A percentile compares a stretch with the other conserved stretches of the same genome.
Evolutionary conservation across 2,113 vertebrate genomes (phyloP).

Genomic region (Nanorana parkeri): DNA sequence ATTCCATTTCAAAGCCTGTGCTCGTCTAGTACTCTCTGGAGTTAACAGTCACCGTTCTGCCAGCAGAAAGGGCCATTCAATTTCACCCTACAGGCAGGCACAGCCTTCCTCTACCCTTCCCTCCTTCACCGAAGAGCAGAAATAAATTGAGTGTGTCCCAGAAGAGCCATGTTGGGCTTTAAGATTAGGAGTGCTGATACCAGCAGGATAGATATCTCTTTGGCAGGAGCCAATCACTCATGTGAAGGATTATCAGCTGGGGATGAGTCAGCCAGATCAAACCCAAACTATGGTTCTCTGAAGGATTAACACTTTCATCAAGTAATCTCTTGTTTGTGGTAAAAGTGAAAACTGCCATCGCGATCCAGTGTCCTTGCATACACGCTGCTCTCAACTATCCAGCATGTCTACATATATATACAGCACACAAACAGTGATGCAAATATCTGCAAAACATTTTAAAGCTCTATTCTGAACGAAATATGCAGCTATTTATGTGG

Average conservation of each 20-base stretch:
- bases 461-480: too few species aligned
- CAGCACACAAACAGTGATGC: too few species aligned
- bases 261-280: slow-evolving; percentile 48
- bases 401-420: neutral
- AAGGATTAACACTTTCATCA: slow-evolving; percentile 52
- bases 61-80: neutral
- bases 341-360: slow-evolving; percentile 3
- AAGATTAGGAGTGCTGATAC: slow-evolving; percentile 53
- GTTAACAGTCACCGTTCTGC: neutral
- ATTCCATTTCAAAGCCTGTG: slow-evolving; percentile 4
- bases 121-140: slow-evolving; percentile 5
- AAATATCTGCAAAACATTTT: too few species aligned
- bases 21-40: neutral
- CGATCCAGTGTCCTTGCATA: slow-evolving; percentile 35
- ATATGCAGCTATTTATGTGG: too few species aligned
- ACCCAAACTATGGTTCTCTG: slow-evolving; percentile 32
- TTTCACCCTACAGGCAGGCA: slow-evolving; percentile 24
- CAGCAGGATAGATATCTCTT: slow-evolving; percentile 49
- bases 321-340: slow-evolving; percentile 34
- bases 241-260: slow-evolving; percentile 53
- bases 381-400: neutral
- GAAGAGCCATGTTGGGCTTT: slow-evolving; percentile 44
- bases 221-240: slow-evolving; percentile 54
- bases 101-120: neutral
- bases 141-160: slow-evolving; percentile 45